These are phyloP conservation scores for Huso huso DNA, from an alignment of 2,797 vertebrate species.

Conservation along the genomic window DNA sequence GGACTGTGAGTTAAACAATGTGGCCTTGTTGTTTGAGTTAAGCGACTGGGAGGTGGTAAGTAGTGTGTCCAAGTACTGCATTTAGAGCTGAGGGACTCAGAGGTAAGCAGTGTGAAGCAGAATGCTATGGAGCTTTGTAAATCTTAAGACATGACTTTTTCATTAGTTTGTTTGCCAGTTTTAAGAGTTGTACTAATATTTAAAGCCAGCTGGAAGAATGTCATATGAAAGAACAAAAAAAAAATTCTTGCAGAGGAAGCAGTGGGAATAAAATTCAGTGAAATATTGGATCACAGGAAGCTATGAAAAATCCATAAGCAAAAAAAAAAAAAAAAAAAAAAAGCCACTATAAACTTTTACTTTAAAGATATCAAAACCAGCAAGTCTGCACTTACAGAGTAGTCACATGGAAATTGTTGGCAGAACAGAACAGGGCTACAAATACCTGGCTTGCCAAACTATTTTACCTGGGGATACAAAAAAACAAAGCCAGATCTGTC, in stretches of 20 bases:
- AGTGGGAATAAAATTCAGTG: conserved; percentile 34
- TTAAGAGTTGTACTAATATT: conserved; percentile 33
- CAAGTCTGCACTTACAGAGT: too few relatives aligned
- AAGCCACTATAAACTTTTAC: conserved; percentile 22
- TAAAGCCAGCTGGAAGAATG: conserved; percentile 48
- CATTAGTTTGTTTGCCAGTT: conserved; percentile 49
- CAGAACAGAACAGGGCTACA: too few relatives aligned
- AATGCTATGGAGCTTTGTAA: background rate
- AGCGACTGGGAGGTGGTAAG: background rate
- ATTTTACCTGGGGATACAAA: too few relatives aligned
- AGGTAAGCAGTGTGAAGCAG: conserved; percentile 11
- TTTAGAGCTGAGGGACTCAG: conserved; percentile 33
- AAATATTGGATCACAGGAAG: conserved; percentile 28
- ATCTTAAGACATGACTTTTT: conserved; percentile 42
- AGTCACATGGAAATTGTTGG: too few relatives aligned
- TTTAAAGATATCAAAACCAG: background rate
- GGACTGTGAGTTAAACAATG: background rate
- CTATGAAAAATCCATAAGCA: background rate
- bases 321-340: conserved; percentile 17
- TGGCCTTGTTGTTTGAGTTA: background rate
- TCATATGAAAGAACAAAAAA: conserved; percentile 41
- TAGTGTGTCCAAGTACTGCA: conserved; percentile 25
- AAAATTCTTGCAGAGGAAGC: conserved; percentile 33
- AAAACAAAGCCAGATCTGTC: too few relatives aligned
- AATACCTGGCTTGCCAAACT: too few relatives aligned